Conservation (phyloP, 2,888 invertebrate genomes). For the Agrotis ipsilon region DNA sequence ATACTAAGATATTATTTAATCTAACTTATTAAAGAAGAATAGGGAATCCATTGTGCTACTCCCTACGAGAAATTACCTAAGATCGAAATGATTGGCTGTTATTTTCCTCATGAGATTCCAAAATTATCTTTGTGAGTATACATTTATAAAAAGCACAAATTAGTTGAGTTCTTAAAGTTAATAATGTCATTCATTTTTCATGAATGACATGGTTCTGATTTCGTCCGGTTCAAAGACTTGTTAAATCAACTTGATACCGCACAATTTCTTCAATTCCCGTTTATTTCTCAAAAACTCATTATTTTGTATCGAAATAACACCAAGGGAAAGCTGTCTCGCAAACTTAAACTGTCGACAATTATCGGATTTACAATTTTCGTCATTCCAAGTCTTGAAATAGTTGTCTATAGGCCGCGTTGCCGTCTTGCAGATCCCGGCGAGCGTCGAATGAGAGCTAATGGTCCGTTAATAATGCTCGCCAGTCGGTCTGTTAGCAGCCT, state of each 20-base stretch:
- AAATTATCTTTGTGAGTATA: not conserved
- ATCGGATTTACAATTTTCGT: constrained; percentile 68
- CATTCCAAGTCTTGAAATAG: constrained; percentile 50
- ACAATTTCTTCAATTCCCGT: constrained; percentile 14
- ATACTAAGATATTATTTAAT: not conserved
- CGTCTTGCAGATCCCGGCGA: constrained; percentile 73
- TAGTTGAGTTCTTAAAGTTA: not conserved
- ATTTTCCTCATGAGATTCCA: not conserved
- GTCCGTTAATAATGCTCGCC: constrained; percentile 86
- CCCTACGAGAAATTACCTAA: not conserved
- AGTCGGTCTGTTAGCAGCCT: constrained; percentile 83
- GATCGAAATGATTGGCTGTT: not conserved
- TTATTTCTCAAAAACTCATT: constrained; percentile 21
- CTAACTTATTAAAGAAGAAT: no score
- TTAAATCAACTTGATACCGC: constrained; percentile 2
- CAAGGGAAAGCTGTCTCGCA: constrained; percentile 35
- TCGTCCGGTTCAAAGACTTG: not conserved
- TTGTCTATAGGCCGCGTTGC: constrained; percentile 62
- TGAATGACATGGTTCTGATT: not conserved
- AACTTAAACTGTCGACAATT: constrained; percentile 62
- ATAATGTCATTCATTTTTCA: no score
- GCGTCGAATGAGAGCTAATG: constrained; percentile 86
- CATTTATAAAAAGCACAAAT: not conserved
- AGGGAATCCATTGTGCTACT: not conserved
- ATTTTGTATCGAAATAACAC: constrained; percentile 32